A percentile compares a stretch with the other conserved stretches of the same genome.
Conservation (phyloP, 1,140 invertebrate species). For the Papilio xuthus region DNA sequence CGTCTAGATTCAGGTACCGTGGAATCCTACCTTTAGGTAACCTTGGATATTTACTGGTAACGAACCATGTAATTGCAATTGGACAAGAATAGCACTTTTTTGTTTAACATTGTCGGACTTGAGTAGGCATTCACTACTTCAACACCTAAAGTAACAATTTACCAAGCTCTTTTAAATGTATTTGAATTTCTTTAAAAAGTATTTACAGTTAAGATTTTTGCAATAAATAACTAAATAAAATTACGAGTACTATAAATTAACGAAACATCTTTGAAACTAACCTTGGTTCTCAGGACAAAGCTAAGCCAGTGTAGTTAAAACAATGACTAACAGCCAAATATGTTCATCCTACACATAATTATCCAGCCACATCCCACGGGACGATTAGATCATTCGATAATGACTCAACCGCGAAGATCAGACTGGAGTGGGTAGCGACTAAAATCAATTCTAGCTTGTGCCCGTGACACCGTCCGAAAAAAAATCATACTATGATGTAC, state of each 20-base stretch:
- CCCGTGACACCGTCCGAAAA: too few species aligned
- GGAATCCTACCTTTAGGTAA: not conserved
- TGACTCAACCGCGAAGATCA: not conserved
- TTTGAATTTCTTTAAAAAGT: too few species aligned
- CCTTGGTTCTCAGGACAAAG: not conserved
- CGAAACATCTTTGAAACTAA: not conserved
- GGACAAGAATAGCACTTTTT: conserved; percentile 9
- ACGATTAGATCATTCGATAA: conserved; percentile 13
- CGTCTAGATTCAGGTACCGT: not conserved
- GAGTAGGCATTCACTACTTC: not conserved
- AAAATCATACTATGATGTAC: too few species aligned
- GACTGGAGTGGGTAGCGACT: not conserved
- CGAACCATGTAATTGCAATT: conserved; percentile 22
- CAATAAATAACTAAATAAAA: not conserved
- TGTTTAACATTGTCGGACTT: not conserved
- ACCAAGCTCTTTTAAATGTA: not conserved
- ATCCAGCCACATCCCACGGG: conserved; percentile 14
- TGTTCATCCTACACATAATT: conserved; percentile 5
- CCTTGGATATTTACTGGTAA: conserved; percentile 8
- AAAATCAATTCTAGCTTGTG: not conserved
- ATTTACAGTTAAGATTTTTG: too few species aligned
- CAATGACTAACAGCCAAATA: conserved; percentile 19
- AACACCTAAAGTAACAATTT: not conserved
- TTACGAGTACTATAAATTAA: too few species aligned
- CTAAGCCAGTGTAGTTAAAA: not conserved